These are phyloP conservation scores for Cyprinella venusta DNA, from an alignment of 2,797 vertebrate genomes.

Conservation along the genomic window DNA sequence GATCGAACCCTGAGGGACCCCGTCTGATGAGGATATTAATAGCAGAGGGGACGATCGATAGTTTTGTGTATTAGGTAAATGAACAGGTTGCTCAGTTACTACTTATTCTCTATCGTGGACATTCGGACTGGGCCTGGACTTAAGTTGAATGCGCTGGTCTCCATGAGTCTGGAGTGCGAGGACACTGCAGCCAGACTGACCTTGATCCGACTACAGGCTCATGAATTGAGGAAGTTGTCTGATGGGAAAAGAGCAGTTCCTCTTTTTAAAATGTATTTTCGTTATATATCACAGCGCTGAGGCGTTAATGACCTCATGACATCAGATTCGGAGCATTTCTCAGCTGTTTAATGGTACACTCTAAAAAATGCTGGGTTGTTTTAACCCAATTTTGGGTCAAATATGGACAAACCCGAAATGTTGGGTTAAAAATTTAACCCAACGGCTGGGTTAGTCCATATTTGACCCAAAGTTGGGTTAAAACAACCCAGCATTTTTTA, in stretches of 20 bases:
- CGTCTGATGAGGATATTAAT: neutral
- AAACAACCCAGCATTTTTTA: too few species aligned
- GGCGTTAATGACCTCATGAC: neutral
- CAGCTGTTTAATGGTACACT: neutral
- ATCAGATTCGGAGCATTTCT: neutral
- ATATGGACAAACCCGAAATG: too few species aligned
- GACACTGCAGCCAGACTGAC: neutral
- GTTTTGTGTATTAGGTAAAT: neutral
- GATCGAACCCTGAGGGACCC: neutral
- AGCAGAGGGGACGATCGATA: neutral
- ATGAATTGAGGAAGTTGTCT: constrained; percentile 26
- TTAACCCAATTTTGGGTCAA: too few species aligned
- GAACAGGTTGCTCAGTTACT: neutral
- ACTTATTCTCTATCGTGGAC: neutral
- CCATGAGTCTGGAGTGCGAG: neutral
- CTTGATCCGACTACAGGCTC: neutral
- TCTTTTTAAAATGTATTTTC: constrained; percentile 31
- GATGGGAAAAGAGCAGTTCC: constrained; percentile 40
- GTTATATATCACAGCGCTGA: constrained; percentile 2
- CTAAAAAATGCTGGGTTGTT: too few species aligned
- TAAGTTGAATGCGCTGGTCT: neutral
- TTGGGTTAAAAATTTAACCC: too few species aligned
- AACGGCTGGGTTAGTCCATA: too few species aligned
- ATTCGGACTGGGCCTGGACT: neutral
- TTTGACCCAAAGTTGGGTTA: too few species aligned